Percentiles rank a stretch among this genome's conserved stretches.
Conservation (phyloP, 2,888 invertebrate genomes). For the Drosophila neonasuta region DNA sequence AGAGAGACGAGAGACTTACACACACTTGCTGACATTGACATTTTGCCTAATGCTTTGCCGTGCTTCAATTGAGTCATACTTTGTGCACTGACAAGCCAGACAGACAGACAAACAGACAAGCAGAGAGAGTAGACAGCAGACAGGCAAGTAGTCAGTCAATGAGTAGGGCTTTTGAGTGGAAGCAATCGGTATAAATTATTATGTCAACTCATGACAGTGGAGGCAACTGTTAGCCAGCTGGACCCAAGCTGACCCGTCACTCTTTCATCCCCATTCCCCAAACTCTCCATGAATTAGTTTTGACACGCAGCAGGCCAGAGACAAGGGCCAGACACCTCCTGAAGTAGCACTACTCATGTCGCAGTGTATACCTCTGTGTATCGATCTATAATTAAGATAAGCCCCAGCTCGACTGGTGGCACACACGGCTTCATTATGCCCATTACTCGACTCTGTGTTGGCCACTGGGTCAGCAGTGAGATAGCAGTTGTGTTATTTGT, state of each 20-base stretch:
- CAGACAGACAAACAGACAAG: conserved; percentile 23
- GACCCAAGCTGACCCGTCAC: conserved; percentile 22
- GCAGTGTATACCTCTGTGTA: conserved; percentile 41
- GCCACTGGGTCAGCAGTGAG: conserved; percentile 15
- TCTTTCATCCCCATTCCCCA: background rate
- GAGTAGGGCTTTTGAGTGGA: conserved; percentile 19
- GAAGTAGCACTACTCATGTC: conserved; percentile 12
- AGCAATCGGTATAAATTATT: conserved; percentile 70
- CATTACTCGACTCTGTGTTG: conserved; percentile 15
- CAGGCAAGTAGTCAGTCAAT: conserved; percentile 40
- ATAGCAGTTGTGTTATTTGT: conserved; percentile 69
- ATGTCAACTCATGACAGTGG: conserved; percentile 65
- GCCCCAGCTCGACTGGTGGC: conserved; percentile 29
- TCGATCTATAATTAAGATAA: conserved; percentile 79
- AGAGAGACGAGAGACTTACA: conserved; percentile 2
- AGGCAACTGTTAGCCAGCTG: conserved; percentile 30
- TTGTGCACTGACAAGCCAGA: conserved; percentile 43
- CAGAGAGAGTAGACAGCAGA: conserved; percentile 18
- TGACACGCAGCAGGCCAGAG: conserved; percentile 58
- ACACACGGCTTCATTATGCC: conserved; percentile 59
- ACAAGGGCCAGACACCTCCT: conserved; percentile 27
- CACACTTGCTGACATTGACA: conserved; percentile 50
- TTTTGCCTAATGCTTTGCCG: conserved; percentile 43
- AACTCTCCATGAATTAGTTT: conserved; percentile 61
- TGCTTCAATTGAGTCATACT: conserved; percentile 55